Evolutionary conservation across 2,113 vertebrate genomes (phyloP).

Genomic region (Tragulus kanchil): DNA sequence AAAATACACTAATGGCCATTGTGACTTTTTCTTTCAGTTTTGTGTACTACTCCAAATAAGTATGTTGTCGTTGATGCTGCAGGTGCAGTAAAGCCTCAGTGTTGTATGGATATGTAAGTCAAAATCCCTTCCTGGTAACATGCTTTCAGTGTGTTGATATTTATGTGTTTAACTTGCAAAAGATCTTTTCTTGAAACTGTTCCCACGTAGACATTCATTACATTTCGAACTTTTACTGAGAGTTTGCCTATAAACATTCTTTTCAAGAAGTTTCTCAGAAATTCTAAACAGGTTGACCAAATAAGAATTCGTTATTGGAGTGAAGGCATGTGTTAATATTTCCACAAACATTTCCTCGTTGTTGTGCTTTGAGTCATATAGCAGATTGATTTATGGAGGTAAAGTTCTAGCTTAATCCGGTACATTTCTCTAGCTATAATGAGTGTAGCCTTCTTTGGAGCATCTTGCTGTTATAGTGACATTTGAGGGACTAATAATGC

Average conservation of each 20-base stretch:
- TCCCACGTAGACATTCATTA: neutral
- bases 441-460: slow-evolving; percentile 60
- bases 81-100: slow-evolving; percentile 98
- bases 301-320: slow-evolving; percentile 12
- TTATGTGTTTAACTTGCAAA: slow-evolving; percentile 59
- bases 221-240: slow-evolving; percentile 26
- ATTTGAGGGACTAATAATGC: slow-evolving; percentile 61
- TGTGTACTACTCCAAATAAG: slow-evolving; percentile 99
- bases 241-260: slow-evolving; percentile 34
- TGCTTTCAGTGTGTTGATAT: slow-evolving; percentile 58
- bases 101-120: slow-evolving; percentile 99
- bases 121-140: slow-evolving; percentile 50
- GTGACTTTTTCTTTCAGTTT: slow-evolving; percentile 91
- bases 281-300: neutral
- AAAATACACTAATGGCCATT: slow-evolving; percentile 65
- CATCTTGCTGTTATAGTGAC: slow-evolving; percentile 51
- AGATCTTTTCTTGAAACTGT: neutral
- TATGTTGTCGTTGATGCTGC: slow-evolving; percentile 97
- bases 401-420: slow-evolving; percentile 50
- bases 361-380: slow-evolving; percentile 39
- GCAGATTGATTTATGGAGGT: slow-evolving; percentile 15
- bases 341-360: slow-evolving; percentile 29
- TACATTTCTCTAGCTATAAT: slow-evolving; percentile 22
- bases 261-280: slow-evolving; percentile 22
- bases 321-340: neutral